phyloP scores from a whole-genome alignment of 2,113 vertebrate genomes.

The Cisticola juncidis region DNA sequence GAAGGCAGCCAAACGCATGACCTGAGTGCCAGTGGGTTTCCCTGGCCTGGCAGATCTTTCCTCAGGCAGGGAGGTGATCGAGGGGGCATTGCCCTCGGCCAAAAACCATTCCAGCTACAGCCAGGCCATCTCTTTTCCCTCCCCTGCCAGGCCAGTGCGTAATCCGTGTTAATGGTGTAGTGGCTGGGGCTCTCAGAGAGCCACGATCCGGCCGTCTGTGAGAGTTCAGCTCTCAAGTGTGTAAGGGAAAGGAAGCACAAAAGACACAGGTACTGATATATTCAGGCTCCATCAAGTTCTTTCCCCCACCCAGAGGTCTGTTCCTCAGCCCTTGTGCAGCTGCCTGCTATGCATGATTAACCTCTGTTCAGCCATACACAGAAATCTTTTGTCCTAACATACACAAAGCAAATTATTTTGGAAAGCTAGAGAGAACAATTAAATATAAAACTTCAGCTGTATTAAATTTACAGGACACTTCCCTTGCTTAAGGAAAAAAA shows the following conservation, averaged over 20 bases:
- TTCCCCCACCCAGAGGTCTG: slow-evolving; percentile 72
- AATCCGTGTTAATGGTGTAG: not conserved
- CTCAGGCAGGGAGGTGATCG: not conserved
- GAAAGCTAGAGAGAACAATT: slow-evolving; percentile 87
- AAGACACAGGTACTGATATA: slow-evolving; percentile 77
- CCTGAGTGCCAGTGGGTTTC: not conserved
- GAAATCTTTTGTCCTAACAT: slow-evolving; percentile 92
- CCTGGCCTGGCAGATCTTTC: not conserved
- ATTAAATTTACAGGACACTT: slow-evolving; percentile 69
- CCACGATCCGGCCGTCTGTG: not conserved
- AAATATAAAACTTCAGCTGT: slow-evolving; percentile 81
- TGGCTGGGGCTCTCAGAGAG: not conserved
- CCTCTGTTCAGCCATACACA: slow-evolving; percentile 89
- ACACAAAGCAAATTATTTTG: slow-evolving; percentile 99
- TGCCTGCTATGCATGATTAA: slow-evolving; percentile 89
- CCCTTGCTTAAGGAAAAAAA: not conserved
- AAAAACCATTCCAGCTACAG: fast-evolving
- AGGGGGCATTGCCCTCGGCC: not conserved
- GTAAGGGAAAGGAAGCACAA: not conserved
- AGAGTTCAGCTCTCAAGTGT: not conserved
- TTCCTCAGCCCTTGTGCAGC: slow-evolving; percentile 78
- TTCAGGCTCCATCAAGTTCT: slow-evolving; percentile 63
- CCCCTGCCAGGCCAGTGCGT: not conserved
- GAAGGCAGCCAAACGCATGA: not conserved
- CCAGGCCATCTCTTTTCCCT: not conserved